Evolutionary conservation across 2,797 vertebrate genomes (phyloP).

Genomic region (Enteromius radiatus): DNA sequence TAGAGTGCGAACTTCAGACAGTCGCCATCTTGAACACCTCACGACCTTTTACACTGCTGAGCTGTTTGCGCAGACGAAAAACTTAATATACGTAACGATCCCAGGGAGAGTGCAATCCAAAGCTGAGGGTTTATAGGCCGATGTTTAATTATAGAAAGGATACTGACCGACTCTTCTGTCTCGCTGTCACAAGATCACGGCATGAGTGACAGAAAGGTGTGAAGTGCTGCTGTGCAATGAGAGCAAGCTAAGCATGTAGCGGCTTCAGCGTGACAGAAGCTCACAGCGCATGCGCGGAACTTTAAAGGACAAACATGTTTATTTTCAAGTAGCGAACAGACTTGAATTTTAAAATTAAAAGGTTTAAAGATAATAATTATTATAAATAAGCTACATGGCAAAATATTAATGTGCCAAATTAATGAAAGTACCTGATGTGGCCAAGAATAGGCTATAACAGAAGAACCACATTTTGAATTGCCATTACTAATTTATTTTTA

Average conservation of each 20-base stretch:
- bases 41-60: constrained; percentile 41
- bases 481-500: background rate
- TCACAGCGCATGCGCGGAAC: constrained; percentile 50
- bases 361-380: background rate
- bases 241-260: constrained; percentile 35
- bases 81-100: constrained; percentile 33
- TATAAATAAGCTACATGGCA: background rate
- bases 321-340: background rate
- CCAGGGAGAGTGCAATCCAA: background rate
- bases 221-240: background rate
- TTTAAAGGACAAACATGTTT: constrained; percentile 50
- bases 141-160: background rate
- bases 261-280: constrained; percentile 35
- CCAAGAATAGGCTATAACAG: background rate
- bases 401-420: background rate
- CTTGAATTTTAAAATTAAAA: background rate
- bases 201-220: constrained; percentile 29
- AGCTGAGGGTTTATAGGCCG: background rate
- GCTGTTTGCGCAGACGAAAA: constrained; percentile 48
- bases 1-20: constrained; percentile 47
- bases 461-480: background rate
- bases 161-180: constrained; percentile 7
- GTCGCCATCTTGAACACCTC: constrained; percentile 61
- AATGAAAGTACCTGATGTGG: background rate
- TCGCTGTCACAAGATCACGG: constrained; percentile 25